Conservation (phyloP, 2,797 vertebrate species). For the Percopsis omiscomaycus region DNA sequence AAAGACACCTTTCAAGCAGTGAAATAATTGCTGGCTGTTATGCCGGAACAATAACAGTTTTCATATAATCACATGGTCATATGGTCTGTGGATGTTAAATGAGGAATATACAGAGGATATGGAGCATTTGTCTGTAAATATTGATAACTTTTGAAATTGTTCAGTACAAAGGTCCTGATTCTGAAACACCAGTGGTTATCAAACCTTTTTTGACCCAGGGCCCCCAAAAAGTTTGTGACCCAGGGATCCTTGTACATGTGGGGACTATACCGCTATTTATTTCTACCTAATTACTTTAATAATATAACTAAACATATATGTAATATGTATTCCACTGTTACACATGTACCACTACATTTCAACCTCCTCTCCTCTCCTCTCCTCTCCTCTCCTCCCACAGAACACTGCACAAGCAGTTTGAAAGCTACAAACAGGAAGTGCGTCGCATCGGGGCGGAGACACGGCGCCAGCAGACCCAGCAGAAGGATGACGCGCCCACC, state of each 20-base stretch:
- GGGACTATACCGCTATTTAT: too few relatives aligned
- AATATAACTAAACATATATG: too few relatives aligned
- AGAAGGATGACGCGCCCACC: slow-evolving; percentile 96
- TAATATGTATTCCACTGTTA: background rate
- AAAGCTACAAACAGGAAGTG: slow-evolving; percentile 99
- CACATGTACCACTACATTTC: slow-evolving; percentile 13
- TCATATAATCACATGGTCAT: background rate
- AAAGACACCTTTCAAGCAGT: slow-evolving; percentile 41
- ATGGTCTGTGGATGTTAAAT: too few relatives aligned
- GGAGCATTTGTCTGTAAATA: too few relatives aligned
- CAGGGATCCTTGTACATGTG: too few relatives aligned
- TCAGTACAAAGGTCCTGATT: too few relatives aligned
- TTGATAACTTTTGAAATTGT: too few relatives aligned
- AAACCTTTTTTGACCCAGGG: too few relatives aligned
- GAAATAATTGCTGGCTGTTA: slow-evolving; percentile 51
- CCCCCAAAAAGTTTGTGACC: too few relatives aligned
- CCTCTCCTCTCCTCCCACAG: slow-evolving; percentile 70
- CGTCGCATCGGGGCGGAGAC: slow-evolving; percentile 94
- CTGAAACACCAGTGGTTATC: too few relatives aligned
- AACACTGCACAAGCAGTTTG: slow-evolving; percentile 98
- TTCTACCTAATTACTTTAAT: too few relatives aligned
- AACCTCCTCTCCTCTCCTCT: background rate
- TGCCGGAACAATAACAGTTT: slow-evolving; percentile 28
- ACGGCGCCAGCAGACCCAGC: slow-evolving; percentile 88
- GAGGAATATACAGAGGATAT: too few relatives aligned